Evolutionary conservation across 2,888 invertebrate species (phyloP).

Genomic region (Oegoconia quadripuncta): DNA sequence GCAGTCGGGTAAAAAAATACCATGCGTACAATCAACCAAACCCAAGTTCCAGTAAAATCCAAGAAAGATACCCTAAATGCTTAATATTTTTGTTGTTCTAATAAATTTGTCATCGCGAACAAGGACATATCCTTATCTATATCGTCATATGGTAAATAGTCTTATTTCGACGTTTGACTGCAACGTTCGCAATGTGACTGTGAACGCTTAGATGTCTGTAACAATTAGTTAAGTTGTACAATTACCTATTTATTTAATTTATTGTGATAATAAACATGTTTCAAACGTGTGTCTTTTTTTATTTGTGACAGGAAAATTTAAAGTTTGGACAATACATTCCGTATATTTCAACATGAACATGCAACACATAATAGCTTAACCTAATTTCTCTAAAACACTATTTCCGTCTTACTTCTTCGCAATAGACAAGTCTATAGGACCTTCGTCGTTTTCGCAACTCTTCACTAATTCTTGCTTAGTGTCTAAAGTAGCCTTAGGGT

Average conservation of each 20-base stretch:
- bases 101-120: too few relatives aligned
- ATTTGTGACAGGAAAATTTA: too few relatives aligned
- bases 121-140: too few relatives aligned
- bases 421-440: slow-evolving; percentile 56
- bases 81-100: too few relatives aligned
- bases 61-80: too few relatives aligned
- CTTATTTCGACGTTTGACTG: neutral
- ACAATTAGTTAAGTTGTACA: slow-evolving; percentile 36
- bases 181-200: neutral
- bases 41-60: too few relatives aligned
- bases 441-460: slow-evolving; percentile 27
- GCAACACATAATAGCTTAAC: neutral
- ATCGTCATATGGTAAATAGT: too few relatives aligned
- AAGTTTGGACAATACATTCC: too few relatives aligned
- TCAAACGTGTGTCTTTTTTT: slow-evolving; percentile 14
- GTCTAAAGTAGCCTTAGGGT: too few relatives aligned
- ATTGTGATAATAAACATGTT: slow-evolving; percentile 42
- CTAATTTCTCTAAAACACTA: slow-evolving; percentile 15
- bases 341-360: neutral
- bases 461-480: slow-evolving; percentile 9
- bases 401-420: slow-evolving; percentile 25
- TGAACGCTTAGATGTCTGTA: slow-evolving; percentile 18
- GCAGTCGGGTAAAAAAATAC: too few relatives aligned
- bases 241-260: slow-evolving; percentile 45
- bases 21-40: too few relatives aligned